These are phyloP conservation scores for Ascaphus truei DNA, from an alignment of 2,113 vertebrate species.

Conservation along the genomic window DNA sequence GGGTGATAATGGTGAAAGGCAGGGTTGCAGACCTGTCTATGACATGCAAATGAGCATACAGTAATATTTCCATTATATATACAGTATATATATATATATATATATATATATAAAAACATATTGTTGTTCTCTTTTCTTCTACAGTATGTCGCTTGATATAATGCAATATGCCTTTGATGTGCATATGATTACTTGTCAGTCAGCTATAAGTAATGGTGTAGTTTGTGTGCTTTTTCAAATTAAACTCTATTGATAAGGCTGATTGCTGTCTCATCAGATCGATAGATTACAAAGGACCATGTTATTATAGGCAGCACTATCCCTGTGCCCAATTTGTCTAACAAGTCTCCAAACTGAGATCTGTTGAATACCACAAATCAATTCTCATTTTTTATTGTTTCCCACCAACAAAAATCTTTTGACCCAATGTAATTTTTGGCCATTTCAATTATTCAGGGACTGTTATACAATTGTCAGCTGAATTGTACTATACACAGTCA, in stretches of 20 bases:
- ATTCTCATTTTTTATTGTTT: conserved; percentile 80
- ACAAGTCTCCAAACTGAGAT: conserved; percentile 41
- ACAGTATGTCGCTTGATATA: no score
- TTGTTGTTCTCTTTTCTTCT: no score
- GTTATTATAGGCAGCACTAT: conserved; percentile 54
- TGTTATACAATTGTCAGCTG: conserved; percentile 52
- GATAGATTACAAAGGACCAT: conserved; percentile 60
- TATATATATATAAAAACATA: no score
- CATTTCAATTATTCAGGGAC: conserved; percentile 45
- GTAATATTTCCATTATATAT: no score
- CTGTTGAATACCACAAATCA: conserved; percentile 75
- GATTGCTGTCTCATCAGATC: conserved; percentile 60
- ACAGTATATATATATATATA: no score
- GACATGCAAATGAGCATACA: no score
- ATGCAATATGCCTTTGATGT: no score
- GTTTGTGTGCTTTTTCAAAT: conserved; percentile 38
- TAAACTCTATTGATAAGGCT: conserved; percentile 37
- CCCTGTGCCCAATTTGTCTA: conserved; percentile 68
- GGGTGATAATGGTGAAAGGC: no score
- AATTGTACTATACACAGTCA: no score
- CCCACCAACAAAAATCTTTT: conserved; percentile 73
- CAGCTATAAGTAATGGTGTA: conserved; percentile 10
- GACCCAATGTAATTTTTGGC: conserved; percentile 62
- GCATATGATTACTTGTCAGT: neutral
- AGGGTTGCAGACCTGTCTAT: no score